phyloP scores from a whole-genome alignment of 2,888 invertebrate species.

The Apocheima hispidaria region DNA sequence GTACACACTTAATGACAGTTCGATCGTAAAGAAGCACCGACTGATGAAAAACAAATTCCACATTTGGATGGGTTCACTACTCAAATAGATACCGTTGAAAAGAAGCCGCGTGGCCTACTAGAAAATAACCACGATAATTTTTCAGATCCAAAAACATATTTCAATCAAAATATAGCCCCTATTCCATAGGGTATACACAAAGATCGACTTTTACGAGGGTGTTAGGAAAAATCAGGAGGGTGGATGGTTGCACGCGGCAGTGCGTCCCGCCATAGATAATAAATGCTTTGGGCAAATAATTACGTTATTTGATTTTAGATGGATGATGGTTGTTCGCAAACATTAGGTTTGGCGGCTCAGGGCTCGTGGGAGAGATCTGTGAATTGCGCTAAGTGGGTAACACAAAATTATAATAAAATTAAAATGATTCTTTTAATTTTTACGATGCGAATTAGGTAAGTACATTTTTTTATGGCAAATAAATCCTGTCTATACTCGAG shows the following conservation, averaged over 20 bases:
- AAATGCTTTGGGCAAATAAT: slow-evolving; percentile 85
- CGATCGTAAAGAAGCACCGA: slow-evolving; percentile 70
- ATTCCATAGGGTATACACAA: slow-evolving; percentile 4
- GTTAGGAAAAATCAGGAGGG: slow-evolving; percentile 30
- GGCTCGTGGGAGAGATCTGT: slow-evolving; percentile 71
- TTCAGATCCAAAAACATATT: slow-evolving; percentile 21
- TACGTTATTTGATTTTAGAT: slow-evolving; percentile 83
- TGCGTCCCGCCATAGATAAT: slow-evolving; percentile 78
- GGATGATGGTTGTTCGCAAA: slow-evolving; percentile 82
- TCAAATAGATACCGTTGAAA: slow-evolving; percentile 84
- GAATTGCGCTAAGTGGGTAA: slow-evolving; percentile 4
- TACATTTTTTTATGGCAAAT: no score
- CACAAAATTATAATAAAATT: no score
- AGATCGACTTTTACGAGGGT: slow-evolving; percentile 7
- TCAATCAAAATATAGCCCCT: slow-evolving; percentile 38
- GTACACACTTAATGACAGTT: slow-evolving; percentile 77
- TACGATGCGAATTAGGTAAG: no score
- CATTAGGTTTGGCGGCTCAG: slow-evolving; percentile 51
- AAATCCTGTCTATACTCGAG: no score
- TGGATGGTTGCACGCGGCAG: slow-evolving; percentile 66
- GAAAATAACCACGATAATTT: slow-evolving; percentile 44
- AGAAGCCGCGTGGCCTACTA: slow-evolving; percentile 76
- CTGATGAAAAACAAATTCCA: slow-evolving; percentile 83
- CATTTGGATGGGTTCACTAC: slow-evolving; percentile 75
- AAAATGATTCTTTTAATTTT: no score